Evolutionary conservation across 2,888 invertebrate genomes (phyloP), one percentile per base, ranked within the genome.

Genomic region (Nomada fabriciana): DNA sequence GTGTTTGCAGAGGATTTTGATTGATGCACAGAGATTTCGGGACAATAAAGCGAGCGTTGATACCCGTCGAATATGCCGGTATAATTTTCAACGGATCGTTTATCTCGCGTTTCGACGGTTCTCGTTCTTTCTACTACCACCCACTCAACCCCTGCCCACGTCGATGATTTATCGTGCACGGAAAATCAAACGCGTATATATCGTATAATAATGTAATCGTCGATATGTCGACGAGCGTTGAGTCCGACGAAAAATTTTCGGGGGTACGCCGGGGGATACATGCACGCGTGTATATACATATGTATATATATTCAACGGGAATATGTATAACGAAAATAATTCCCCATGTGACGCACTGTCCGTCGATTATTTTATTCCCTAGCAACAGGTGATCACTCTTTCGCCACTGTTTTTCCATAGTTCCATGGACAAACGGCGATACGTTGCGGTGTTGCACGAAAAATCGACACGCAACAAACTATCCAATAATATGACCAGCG

Each of bases 321-420:
- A 36, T 36, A 36, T 36, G 68, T 80, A 83, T 79, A 82, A 79
- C 79, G 80, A 84, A 77, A 83, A 83, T 83, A 84, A 85, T 85
- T 83, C 72, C 84, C 84, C 85, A 71, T 74, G 84, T 68, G 84
- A 79, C 79, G 73, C 73, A 68, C 71, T 75, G 84, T 80, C 83
- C 55, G 65, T 36, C 67, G 77, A 85, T 85, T 84, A 85, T 84
- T 85, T 85, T 79, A 85, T 85, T 85, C 74, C 64, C 85, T 82
- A 84, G 85, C 85, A 85, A 85, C 85, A 85, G 85, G 83, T 85
- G 85, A 85, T 79, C 85, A 69, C 74, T 75, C 82, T 84, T 89
- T 91, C 90, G 90, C 87, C 91, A 91, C 89, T 90, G 88, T 86
- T 86, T 80, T 82, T 77, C 67, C 61, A 71, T 72, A 75, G 74